Evolutionary conservation across 2,113 vertebrate species (phyloP), one percentile per base, ranked within the genome.

Genomic region (Malurus cyaneus): DNA sequence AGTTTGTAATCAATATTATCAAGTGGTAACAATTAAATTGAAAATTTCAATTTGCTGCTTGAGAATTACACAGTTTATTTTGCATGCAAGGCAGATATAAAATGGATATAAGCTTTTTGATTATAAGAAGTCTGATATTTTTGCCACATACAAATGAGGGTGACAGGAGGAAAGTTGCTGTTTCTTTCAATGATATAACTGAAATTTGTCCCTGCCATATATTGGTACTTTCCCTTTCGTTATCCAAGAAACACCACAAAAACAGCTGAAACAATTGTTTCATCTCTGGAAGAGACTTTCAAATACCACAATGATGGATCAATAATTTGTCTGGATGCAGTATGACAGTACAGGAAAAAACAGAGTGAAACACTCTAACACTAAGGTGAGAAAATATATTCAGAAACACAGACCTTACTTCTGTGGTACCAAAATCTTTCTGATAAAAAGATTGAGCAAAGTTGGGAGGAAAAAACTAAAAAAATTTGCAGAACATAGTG

Each of bases 281-380:
- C 65, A 54, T 84, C 77, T 65, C 76, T 92, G 81, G 71, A 81
- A 92, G 54, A 91, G 73, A 32, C 54, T 93, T 86, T 92, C 70
- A 91, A 96, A 84, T 52, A 93, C 34, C 72, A 73, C 73, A 47
- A 20, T 18, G 25, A 69, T 61, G 69, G 84, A 97, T 96, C 85
- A 86, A 95, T 95, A 88, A 84, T 87, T 80, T 90, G 66, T 88
- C 88, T 97, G 86, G 34, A 89, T 49, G 64, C 1, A 10, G 76
- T 84, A 25, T 60, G 65, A 82, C 39, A 46, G 44, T 39, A 29
- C 5, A 46, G 26, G 26, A 79, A 83, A 71, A 74, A 17, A 24
- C 41, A 72, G 7, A 46, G 41, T 10, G 12, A 80, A 91, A 69
- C 80, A 72, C 78, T 49, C 41, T 93, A 67, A 93, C 32, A 28